Conservation (phyloP, 2,113 vertebrate genomes). For the Grammomys dolichurus region DNA sequence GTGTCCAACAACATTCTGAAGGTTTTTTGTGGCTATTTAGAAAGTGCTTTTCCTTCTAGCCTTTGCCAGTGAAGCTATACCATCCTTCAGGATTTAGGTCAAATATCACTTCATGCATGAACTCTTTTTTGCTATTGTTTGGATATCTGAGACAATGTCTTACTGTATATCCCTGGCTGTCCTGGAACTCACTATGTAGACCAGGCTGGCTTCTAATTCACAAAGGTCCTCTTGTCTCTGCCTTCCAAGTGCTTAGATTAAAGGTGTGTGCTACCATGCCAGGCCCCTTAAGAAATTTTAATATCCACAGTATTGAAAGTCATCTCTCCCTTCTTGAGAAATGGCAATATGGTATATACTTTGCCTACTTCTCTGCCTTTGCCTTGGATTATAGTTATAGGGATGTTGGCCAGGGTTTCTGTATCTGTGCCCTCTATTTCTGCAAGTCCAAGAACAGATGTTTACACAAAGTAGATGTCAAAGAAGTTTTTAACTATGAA, state of each 20-base stretch:
- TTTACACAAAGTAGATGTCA: conserved; percentile 24
- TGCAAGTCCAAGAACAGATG: not conserved
- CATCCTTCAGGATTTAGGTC: not conserved
- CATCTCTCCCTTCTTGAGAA: not conserved
- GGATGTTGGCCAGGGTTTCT: not conserved
- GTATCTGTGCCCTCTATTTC: not conserved
- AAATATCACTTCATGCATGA: not conserved
- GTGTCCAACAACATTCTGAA: not conserved
- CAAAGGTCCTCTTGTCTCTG: not conserved
- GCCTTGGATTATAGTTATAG: not conserved
- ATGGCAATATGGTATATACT: not conserved
- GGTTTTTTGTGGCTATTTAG: not conserved
- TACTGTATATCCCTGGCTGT: not conserved
- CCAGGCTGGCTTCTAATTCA: not conserved
- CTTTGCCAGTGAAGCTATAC: not conserved
- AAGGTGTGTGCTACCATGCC: not conserved
- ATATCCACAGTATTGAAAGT: not conserved
- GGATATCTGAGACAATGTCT: not conserved
- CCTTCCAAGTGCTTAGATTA: not conserved
- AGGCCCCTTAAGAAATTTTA: not conserved
- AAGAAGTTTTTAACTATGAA: conserved; percentile 10
- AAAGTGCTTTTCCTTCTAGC: not conserved
- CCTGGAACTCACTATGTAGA: not conserved
- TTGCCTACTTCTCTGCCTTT: not conserved
- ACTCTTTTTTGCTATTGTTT: not conserved